These are phyloP conservation scores for Quadroppia sp. DNA, from an alignment of 2,888 invertebrate species.

Conservation along the genomic window DNA sequence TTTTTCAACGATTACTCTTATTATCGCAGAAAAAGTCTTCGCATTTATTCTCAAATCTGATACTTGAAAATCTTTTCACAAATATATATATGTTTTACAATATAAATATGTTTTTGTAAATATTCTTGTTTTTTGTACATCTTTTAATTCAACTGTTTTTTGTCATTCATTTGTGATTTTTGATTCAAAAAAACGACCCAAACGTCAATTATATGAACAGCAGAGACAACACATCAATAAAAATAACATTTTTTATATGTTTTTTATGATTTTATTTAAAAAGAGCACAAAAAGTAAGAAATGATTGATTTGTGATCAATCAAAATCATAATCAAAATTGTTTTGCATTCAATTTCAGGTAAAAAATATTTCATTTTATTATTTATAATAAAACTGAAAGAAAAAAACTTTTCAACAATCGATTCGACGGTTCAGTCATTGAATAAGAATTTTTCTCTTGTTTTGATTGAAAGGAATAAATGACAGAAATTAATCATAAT, in stretches of 20 bases:
- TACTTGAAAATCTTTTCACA: too few species aligned
- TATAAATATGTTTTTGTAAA: too few species aligned
- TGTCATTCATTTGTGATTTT: neutral
- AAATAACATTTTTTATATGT: too few species aligned
- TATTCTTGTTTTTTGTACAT: too few species aligned
- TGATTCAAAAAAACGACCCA: neutral
- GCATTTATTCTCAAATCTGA: too few species aligned
- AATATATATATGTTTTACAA: too few species aligned
- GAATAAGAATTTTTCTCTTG: neutral
- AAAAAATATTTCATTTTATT: too few species aligned
- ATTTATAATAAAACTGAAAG: constrained; percentile 1
- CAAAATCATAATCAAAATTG: constrained; percentile 1
- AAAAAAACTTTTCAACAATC: constrained; percentile 2
- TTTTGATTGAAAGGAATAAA: neutral
- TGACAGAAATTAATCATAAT: neutral
- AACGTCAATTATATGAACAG: neutral
- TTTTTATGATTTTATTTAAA: neutral
- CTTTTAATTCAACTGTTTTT: too few species aligned
- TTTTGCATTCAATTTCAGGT: neutral
- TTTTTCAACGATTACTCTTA: too few species aligned
- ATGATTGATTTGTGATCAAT: constrained; percentile 36
- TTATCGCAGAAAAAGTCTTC: too few species aligned
- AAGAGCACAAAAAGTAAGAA: neutral
- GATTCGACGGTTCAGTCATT: neutral
- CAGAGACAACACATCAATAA: neutral